Evolutionary conservation across 2,888 invertebrate species (phyloP), one percentile per base, ranked within the genome.

Genomic region (Crossocerus cetratus): DNA sequence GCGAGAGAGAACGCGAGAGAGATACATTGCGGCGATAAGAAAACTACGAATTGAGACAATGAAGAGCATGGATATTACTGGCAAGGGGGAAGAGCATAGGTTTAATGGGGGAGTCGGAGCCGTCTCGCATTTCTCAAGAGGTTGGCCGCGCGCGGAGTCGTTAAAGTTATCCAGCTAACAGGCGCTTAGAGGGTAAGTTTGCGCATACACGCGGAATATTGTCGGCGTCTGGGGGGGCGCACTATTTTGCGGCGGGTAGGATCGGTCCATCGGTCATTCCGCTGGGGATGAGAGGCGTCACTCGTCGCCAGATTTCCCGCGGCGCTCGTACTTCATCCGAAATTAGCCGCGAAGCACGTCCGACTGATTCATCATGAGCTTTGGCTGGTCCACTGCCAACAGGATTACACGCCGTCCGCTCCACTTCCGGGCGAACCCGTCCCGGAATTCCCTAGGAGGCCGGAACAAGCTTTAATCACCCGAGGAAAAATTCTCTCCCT

Each of bases 291-390:
- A 57, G 60, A 68, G 71, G 79, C 76, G 79, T 82, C 81, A 82
- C 82, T 82, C 74, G 82, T 81, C 81, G 77, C 82, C 79, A 86
- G 86, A 86, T 86, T 86, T 86, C 86, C 86, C 86, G 86, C 74
- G 86, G 84, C 76, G 86, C 80, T 77, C 85, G 82, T 86, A 85
- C 84, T 79, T 86, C 86, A 86, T 86, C 78, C 82, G 78, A 83
- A 86, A 86, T 84, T 86, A 86, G 85, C 82, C 72, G 75, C 73
- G 81, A 80, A 81, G 78, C 78, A 78, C 80, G 82, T 82, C 83
- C 83, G 81, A 79, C 80, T 83, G 84, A 80, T 81, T 79, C 76
- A 75, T 80, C 80, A 70, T 62, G 67, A 68, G 65, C 69, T 70
- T 71, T 72, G 72, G 66, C 63, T 74, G 54, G 64, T 42, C 43